Conservation (phyloP, 1,140 invertebrate genomes). For the Sycophila sp. region DNA sequence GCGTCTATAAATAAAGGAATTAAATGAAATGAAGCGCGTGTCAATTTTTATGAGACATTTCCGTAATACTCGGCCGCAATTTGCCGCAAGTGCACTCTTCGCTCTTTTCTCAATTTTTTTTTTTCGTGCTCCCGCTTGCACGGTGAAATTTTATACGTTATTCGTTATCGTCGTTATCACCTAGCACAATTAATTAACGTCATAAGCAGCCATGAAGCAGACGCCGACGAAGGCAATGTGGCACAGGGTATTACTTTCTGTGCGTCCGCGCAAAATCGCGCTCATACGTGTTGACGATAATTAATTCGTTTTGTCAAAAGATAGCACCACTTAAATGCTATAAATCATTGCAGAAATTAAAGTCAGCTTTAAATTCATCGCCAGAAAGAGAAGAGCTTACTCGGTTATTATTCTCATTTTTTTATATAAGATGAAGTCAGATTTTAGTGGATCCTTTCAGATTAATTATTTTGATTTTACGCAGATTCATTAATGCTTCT, state of each 20-base stretch:
- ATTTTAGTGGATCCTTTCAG: too few species aligned
- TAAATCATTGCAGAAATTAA: neutral
- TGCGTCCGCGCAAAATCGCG: neutral
- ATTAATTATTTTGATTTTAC: too few species aligned
- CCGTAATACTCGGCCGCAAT: neutral
- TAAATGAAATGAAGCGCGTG: too few species aligned
- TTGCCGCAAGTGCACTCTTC: neutral
- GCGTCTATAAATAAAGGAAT: too few species aligned
- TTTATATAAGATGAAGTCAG: too few species aligned
- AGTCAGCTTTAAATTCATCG: too few species aligned
- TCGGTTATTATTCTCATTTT: too few species aligned
- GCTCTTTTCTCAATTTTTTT: neutral
- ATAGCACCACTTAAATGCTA: neutral
- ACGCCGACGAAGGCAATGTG: neutral
- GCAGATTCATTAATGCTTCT: too few species aligned
- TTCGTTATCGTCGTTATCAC: constrained; percentile 12
- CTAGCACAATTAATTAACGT: constrained; percentile 27
- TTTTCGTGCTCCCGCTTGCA: neutral
- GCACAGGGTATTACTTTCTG: neutral
- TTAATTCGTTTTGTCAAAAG: constrained; percentile 3
- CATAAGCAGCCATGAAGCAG: neutral
- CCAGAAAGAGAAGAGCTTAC: too few species aligned
- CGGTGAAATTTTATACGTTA: constrained; percentile 26
- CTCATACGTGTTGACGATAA: neutral
- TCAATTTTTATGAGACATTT: too few species aligned